phyloP scores from a whole-genome alignment of 2,113 vertebrate species.

The Pterophyllum scalare region DNA sequence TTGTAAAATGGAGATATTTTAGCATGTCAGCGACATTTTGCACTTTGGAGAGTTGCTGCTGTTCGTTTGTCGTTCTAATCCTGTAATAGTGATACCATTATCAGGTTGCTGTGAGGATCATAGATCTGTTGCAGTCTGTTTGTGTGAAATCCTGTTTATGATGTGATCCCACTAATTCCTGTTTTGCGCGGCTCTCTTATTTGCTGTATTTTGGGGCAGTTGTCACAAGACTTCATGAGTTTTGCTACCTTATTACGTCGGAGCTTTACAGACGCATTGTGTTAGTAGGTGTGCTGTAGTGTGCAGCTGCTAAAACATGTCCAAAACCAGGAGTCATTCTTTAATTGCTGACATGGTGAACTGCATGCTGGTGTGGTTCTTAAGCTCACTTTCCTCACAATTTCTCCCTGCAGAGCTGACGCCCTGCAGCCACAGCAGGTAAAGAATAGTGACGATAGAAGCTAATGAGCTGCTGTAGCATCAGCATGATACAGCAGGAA shows the following conservation, averaged over 20 bases:
- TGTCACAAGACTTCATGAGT: neutral
- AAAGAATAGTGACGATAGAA: neutral
- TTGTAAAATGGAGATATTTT: too few species aligned
- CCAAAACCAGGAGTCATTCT: neutral
- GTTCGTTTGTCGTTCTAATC: accelerated
- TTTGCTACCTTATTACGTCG: neutral
- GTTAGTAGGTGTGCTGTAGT: neutral
- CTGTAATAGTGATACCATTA: neutral
- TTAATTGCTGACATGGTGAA: neutral
- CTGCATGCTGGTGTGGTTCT: neutral
- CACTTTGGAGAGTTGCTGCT: too few species aligned
- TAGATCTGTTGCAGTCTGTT: neutral
- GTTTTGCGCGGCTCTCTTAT: neutral
- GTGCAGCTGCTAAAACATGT: neutral
- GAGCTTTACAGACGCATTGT: neutral
- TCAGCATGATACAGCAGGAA: neutral
- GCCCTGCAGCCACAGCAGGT: neutral
- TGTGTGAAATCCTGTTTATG: neutral
- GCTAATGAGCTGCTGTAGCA: neutral
- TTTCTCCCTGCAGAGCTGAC: constrained; percentile 1
- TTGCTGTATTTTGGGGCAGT: neutral
- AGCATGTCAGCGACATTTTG: too few species aligned
- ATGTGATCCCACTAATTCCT: neutral
- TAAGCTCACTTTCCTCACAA: neutral
- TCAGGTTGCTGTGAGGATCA: neutral